phyloP scores from a whole-genome alignment of 2,113 vertebrate genomes.

The Amia ocellicauda region DNA sequence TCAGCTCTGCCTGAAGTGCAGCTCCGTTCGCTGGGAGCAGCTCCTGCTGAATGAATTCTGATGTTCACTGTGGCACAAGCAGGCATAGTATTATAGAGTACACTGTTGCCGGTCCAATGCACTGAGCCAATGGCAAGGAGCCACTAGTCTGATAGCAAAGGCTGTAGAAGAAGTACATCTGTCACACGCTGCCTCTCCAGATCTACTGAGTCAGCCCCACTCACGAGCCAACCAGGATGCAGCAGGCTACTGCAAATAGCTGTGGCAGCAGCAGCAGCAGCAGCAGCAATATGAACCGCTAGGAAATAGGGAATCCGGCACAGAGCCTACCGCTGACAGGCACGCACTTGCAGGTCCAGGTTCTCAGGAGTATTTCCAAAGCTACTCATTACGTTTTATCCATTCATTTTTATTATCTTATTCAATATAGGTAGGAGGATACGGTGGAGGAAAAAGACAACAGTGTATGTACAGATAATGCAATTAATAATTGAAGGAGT shows the following conservation, averaged over 20 bases:
- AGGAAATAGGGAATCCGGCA: not conserved
- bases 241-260: constrained; percentile 22
- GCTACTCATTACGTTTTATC: not conserved
- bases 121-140: constrained; percentile 76
- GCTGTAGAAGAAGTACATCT: constrained; percentile 69
- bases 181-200: constrained; percentile 64
- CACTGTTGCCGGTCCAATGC: constrained; percentile 63
- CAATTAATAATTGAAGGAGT: no score
- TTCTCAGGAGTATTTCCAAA: not conserved
- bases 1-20: not conserved
- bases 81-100: constrained; percentile 64
- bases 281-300: not conserved
- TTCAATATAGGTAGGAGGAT: not conserved
- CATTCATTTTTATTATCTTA: not conserved
- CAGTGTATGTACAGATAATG: no score
- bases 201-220: constrained; percentile 53
- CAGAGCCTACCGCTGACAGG: not conserved
- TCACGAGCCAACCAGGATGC: constrained; percentile 47
- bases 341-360: not conserved
- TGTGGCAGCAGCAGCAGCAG: not conserved
- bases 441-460: not conserved
- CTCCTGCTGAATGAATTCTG: not conserved
- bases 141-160: constrained; percentile 64
- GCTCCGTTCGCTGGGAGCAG: not conserved
- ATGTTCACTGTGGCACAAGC: constrained; percentile 19